phyloP scores from a whole-genome alignment of 2,113 vertebrate genomes.

The Colossoma macropomum region DNA sequence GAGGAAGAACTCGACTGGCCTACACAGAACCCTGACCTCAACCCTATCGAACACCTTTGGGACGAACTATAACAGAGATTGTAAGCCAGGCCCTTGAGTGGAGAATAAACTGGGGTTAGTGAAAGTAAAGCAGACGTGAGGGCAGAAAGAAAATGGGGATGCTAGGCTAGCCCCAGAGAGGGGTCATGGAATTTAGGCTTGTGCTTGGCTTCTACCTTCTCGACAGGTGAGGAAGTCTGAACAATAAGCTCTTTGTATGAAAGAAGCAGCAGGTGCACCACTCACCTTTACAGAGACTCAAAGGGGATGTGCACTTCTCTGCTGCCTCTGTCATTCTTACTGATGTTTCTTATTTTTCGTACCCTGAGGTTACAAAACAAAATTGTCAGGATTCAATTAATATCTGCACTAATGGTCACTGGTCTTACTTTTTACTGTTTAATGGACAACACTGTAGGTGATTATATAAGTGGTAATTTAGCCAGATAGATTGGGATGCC shows the following conservation, averaged over 20 bases:
- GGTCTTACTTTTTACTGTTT: not conserved
- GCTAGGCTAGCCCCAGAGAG: conserved; percentile 55
- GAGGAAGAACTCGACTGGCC: too few species aligned
- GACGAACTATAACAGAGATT: too few species aligned
- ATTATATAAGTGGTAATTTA: not conserved
- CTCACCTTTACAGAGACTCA: conserved; percentile 46
- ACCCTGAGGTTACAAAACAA: not conserved
- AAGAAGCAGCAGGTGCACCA: conserved; percentile 71
- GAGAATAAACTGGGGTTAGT: too few species aligned
- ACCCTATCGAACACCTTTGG: too few species aligned
- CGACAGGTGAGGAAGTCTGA: conserved; percentile 74
- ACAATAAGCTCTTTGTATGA: conserved; percentile 73
- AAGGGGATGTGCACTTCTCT: not conserved
- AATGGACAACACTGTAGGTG: not conserved
- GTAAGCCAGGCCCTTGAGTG: too few species aligned
- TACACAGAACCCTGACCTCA: too few species aligned
- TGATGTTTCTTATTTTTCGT: conserved; percentile 28
- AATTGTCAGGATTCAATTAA: conserved; percentile 31
- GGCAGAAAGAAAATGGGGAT: conserved; percentile 21
- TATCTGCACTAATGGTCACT: not conserved
- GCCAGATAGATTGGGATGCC: not conserved
- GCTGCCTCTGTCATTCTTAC: conserved; percentile 55
- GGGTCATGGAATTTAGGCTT: conserved; percentile 64
- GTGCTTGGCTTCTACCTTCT: conserved; percentile 60
- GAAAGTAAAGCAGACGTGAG: not conserved